Conservation (phyloP, 2,797 vertebrate genomes). For the Amblyopsis hoosieri region DNA sequence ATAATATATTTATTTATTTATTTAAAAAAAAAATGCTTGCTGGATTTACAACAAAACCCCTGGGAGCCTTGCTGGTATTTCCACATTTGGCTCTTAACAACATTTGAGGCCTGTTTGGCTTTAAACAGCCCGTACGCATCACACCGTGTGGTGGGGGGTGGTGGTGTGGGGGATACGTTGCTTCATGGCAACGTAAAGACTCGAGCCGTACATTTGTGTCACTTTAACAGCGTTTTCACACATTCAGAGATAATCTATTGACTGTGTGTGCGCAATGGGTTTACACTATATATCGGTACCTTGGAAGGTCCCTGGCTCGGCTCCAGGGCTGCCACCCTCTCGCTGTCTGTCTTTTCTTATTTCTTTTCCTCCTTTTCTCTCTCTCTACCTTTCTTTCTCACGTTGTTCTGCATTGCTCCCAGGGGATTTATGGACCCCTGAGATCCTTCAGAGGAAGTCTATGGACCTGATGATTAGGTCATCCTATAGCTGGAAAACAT, state of each 20-base stretch:
- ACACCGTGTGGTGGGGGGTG: constrained; percentile 10
- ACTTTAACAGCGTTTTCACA: neutral
- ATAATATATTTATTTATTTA: too few species aligned
- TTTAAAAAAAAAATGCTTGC: constrained; percentile 32
- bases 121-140: neutral
- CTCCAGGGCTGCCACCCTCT: constrained; percentile 8
- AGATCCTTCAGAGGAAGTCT: constrained; percentile 52
- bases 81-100: constrained; percentile 32
- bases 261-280: neutral
- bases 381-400: constrained; percentile 14
- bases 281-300: constrained; percentile 24
- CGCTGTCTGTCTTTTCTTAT: neutral
- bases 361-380: constrained; percentile 1
- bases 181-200: constrained; percentile 8
- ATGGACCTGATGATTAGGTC: constrained; percentile 36
- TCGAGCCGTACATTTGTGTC: constrained; percentile 12
- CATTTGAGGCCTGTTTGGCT: constrained; percentile 6
- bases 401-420: constrained; percentile 34
- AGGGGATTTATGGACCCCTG: constrained; percentile 42
- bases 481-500: constrained; percentile 25
- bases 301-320: constrained; percentile 26
- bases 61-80: constrained; percentile 45
- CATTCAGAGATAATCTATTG: neutral
- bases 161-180: constrained; percentile 9
- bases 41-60: constrained; percentile 48